Base-by-base conservation (phyloP, 1,140 invertebrate genomes). In the Danaus melanippus region DNA sequence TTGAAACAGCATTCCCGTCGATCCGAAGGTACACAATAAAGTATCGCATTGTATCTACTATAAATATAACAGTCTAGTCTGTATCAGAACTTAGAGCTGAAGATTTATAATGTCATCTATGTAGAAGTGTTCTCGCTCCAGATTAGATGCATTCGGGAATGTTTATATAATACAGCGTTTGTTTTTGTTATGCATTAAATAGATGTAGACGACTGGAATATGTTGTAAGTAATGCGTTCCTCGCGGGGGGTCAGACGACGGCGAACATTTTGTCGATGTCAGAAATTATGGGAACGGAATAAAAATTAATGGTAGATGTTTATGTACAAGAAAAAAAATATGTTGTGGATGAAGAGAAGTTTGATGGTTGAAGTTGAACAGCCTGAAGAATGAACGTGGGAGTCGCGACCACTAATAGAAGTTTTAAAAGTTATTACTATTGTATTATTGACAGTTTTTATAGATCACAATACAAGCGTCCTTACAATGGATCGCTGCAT, bases 381-480 rank as follows among this genome's bases (percentile, higher is more conserved):
- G 67, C 69, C 71, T 62, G 66, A 64, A 72, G 73, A 64, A 82
- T 72, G 67, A 76, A 66, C 79, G 81, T 82, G 81, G 79, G 81
- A 84, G 70, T 76, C 50, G 63, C 67, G 67, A 69, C 62, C 60
- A 64, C 74, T 83, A 83, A 84, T 83, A 68, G 81, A 67, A 58
- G 61, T 68, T 62, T 67, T 56, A 70, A 75, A 77, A 67, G 69
- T 76, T 79, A 81, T 82, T 82, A 76, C 75, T 73, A 71, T 79
- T 79, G 72, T 82, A 81, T 77, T 65, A 74, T 79, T 84, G 72
- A 81, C 68, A 50, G 65, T 75, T 76, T 75, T 76, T 71, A 61
- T 67, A 66, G 58, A 50, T 40, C 53, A 74, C 62, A 71, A 74
- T 71, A 55, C 46, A 42, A 66, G 54, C 58, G 65, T 55, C 21